Evolutionary conservation across 1,140 invertebrate genomes (phyloP), one percentile per base, ranked within the genome.

Genomic region (Dermatophagoides farinae): DNA sequence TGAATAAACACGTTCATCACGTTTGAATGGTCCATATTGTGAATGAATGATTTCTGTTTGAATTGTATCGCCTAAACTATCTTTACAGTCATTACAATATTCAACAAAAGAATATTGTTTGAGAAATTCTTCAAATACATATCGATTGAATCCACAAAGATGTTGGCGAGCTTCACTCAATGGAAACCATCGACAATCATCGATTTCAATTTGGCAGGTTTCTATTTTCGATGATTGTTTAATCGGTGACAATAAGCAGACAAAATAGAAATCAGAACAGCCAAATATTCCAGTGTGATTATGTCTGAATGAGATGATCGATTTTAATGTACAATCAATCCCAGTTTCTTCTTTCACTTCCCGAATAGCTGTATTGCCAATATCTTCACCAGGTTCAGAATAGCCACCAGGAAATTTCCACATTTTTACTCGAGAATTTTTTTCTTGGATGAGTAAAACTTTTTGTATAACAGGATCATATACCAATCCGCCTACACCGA

Each of bases 401-500:
- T 90, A 90, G 25, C 91, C 91, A 25, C 91, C 91, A 52, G 91
- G 91, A 62, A 96, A 85, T 65, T 95, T 88, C 89, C 88, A 96
- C 10, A 55, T 55, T 23, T 40, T 14, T 23, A 55, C 53, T 5
- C 14, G 12, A 11, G 53, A 55, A 11, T 11, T 55, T 39, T 55
- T 55, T 23, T 55, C 53, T 14, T 55, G 53, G 1, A 55, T 44
- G 4, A 55, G 31, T 25, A 55, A 44, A 12, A 55, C 53, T 44
- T 55, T 39, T 25, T 55, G 39, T 11, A 23, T 55, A 6, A 77
- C 71, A 1, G 81, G 76, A 68, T 90, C 86, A 16, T 88, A 77
- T 8, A 92, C 84, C 66, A 91, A 77, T 1, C 83, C 87, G 39
- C 58, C 85, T 65, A 66, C 68, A 71, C 72, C 88, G 49, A 91